Evolutionary conservation across 1,140 invertebrate genomes (phyloP).

Genomic region (Pentalonia nigronervosa): DNA sequence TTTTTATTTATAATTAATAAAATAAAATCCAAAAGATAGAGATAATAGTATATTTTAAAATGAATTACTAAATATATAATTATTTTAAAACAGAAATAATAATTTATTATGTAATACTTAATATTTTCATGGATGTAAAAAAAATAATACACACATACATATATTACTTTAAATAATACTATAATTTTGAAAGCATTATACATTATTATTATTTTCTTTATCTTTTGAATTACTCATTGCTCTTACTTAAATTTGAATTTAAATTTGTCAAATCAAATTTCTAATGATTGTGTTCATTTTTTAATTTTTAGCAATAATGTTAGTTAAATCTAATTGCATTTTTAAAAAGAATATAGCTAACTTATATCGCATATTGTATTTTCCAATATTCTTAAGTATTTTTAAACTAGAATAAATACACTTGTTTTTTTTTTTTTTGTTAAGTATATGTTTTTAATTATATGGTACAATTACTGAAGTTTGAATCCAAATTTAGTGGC

Average conservation of each 20-base stretch:
- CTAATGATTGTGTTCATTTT: conserved; percentile 42
- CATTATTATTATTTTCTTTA: neutral
- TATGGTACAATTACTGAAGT: conserved; percentile 3
- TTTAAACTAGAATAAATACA: neutral
- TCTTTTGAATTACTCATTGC: conserved; percentile 18
- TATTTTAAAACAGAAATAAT: neutral
- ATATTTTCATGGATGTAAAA: neutral
- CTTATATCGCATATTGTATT: conserved; percentile 21
- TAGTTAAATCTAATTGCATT: conserved; percentile 7
- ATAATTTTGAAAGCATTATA: neutral
- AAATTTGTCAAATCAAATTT: conserved; percentile 38
- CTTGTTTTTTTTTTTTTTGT: neutral
- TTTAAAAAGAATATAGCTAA: conserved; percentile 10
- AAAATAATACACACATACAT: neutral
- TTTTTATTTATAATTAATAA: conserved; percentile 23
- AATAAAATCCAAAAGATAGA: neutral
- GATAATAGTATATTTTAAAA: neutral
- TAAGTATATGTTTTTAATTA: neutral
- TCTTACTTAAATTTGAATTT: neutral
- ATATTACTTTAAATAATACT: neutral
- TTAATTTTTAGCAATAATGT: conserved; percentile 34
- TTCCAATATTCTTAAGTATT: conserved; percentile 36
- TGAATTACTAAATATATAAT: neutral
- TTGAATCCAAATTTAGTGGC: conserved; percentile 6
- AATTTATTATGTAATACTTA: neutral